These are phyloP conservation scores for Misgurnus mizolepis DNA, from an alignment of 2,113 vertebrate species.

Conservation along the genomic window DNA sequence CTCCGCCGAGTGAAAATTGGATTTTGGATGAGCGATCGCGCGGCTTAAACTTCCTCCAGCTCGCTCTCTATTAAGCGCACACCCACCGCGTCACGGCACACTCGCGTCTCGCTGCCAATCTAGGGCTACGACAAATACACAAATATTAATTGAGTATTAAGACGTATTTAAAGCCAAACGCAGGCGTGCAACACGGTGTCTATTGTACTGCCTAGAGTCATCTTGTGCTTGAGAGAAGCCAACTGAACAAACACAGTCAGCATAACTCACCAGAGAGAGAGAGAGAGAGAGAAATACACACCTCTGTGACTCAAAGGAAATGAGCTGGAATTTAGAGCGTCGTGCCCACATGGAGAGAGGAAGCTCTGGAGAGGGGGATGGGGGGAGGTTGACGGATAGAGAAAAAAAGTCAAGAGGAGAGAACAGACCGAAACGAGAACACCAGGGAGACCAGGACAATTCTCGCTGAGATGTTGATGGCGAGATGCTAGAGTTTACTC, in stretches of 20 bases:
- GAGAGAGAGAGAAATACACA: constrained; percentile 5
- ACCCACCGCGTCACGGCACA: constrained; percentile 33
- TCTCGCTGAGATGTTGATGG: constrained; percentile 41
- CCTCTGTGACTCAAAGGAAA: constrained; percentile 40
- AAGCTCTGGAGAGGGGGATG: constrained; percentile 23
- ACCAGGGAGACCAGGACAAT: constrained; percentile 28
- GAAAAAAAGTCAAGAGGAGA: constrained; percentile 13
- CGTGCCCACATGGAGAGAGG: constrained; percentile 39
- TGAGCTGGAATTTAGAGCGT: constrained; percentile 50
- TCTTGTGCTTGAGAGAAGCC: constrained; percentile 35
- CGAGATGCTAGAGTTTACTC: constrained; percentile 36
- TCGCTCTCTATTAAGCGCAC: constrained; percentile 50
- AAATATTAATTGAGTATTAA: constrained; percentile 30
- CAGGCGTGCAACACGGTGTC: constrained; percentile 25
- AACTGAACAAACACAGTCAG: constrained; percentile 38
- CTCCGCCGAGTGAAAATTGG: constrained; percentile 52
- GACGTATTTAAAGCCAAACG: constrained; percentile 43
- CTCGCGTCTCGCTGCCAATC: constrained; percentile 16
- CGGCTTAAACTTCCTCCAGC: constrained; percentile 53
- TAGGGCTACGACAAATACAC: constrained; percentile 4
- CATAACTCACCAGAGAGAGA: constrained; percentile 33
- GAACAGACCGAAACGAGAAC: constrained; percentile 13
- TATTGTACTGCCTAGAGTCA: constrained; percentile 18
- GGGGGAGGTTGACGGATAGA: constrained; percentile 19
- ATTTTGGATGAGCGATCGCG: constrained; percentile 56